phyloP scores from a whole-genome alignment of 2,113 vertebrate species.

The Apodemus sylvaticus region DNA sequence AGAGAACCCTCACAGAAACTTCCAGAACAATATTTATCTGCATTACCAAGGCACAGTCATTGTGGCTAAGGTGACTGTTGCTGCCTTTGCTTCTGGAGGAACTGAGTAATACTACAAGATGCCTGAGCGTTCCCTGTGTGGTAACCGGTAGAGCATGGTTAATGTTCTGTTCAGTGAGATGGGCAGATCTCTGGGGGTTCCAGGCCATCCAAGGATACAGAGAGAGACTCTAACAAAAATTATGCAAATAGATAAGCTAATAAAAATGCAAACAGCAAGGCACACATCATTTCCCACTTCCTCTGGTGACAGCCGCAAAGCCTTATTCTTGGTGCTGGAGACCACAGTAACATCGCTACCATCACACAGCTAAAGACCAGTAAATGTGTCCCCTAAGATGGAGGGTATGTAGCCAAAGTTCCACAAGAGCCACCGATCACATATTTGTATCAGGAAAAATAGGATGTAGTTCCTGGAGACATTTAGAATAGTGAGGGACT shows the following conservation, averaged over 20 bases:
- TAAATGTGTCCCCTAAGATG: background rate
- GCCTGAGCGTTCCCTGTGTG: background rate
- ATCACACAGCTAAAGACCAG: background rate
- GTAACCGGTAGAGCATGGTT: no score
- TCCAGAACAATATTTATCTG: background rate
- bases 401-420: background rate
- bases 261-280: background rate
- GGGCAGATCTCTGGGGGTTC: background rate
- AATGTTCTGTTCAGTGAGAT: background rate
- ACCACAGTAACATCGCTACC: background rate
- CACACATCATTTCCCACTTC: background rate
- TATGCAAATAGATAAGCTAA: background rate
- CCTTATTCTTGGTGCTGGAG: background rate
- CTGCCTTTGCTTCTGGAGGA: background rate
- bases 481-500: background rate
- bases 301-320: background rate
- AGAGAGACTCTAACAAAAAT: background rate
- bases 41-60: background rate
- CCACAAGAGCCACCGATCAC: background rate
- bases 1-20: background rate
- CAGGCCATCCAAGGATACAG: background rate
- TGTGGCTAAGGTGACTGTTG: background rate
- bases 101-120: background rate
- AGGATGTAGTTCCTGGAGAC: background rate
- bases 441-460: background rate